Conservation (phyloP, 2,113 vertebrate species). For the Psammodynastes pulverulentus region DNA sequence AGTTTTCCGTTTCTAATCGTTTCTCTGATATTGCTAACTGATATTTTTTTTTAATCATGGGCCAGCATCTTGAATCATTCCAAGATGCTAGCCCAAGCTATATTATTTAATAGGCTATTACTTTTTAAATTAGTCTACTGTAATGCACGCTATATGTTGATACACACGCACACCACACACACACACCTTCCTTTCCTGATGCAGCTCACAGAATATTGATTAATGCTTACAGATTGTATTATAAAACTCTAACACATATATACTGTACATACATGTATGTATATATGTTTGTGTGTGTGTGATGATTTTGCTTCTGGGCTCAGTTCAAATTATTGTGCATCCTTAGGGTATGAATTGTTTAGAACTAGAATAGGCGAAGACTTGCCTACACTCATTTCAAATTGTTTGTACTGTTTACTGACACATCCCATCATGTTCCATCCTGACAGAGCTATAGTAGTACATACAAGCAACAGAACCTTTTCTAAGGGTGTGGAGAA, state of each 20-base stretch:
- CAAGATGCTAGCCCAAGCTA: not conserved
- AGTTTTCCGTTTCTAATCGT: not conserved
- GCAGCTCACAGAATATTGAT: not conserved
- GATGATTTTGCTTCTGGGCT: not conserved
- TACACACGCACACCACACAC: too few relatives aligned
- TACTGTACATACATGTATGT: too few relatives aligned
- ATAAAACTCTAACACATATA: not conserved
- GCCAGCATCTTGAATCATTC: not conserved
- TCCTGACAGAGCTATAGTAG: not conserved
- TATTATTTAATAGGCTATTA: not conserved
- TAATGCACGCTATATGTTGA: too few relatives aligned
- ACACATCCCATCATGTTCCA: not conserved
- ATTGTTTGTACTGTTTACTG: not conserved
- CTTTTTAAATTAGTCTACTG: not conserved
- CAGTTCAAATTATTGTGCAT: not conserved
- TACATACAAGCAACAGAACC: not conserved
- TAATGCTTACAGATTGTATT: not conserved
- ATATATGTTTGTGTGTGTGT: too few relatives aligned
- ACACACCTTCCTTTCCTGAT: not conserved
- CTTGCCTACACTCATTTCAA: not conserved
- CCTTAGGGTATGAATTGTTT: not conserved
- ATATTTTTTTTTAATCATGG: not conserved
- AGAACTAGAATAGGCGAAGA: not conserved
- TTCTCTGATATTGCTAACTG: not conserved
- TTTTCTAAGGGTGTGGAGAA: not conserved